Evolutionary conservation across 1,140 invertebrate species (phyloP).

Genomic region (Oppia nitens): DNA sequence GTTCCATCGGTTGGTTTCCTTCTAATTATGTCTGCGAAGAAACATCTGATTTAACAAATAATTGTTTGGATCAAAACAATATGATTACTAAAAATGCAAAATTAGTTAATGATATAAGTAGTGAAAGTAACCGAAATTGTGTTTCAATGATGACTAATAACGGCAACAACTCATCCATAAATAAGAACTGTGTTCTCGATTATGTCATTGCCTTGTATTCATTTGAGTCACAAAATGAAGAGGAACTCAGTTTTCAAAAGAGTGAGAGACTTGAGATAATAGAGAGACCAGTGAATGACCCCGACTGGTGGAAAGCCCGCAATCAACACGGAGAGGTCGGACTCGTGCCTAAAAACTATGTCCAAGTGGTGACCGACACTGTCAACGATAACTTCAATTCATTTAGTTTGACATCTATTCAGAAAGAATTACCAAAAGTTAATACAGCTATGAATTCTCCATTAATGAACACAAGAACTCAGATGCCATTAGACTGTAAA

Average conservation of each 20-base stretch:
- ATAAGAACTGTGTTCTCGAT: slow-evolving; percentile 39
- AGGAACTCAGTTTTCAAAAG: slow-evolving; percentile 92
- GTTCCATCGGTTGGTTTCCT: slow-evolving; percentile 80
- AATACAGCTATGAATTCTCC: background rate
- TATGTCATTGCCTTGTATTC: slow-evolving; percentile 86
- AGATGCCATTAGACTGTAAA: slow-evolving; percentile 29
- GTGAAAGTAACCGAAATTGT: background rate
- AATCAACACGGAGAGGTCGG: slow-evolving; percentile 77
- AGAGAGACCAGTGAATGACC: slow-evolving; percentile 83
- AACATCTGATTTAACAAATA: slow-evolving; percentile 25
- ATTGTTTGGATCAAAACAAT: slow-evolving; percentile 40
- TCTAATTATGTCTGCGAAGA: slow-evolving; percentile 95
- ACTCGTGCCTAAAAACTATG: slow-evolving; percentile 88
- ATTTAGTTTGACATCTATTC: background rate
- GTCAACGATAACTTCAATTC: background rate
- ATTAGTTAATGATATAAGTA: background rate
- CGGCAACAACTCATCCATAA: background rate
- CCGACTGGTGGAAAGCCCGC: slow-evolving; percentile 92
- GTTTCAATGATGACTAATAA: background rate
- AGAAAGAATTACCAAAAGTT: slow-evolving; percentile 10
- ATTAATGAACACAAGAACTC: background rate
- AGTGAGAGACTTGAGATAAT: slow-evolving; percentile 85
- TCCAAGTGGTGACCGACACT: slow-evolving; percentile 40
- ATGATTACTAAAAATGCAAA: slow-evolving; percentile 2
- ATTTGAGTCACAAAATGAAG: slow-evolving; percentile 84